Evolutionary conservation across 2,797 vertebrate genomes (phyloP), one percentile per base, ranked within the genome.

Genomic region (Hydrophis major): DNA sequence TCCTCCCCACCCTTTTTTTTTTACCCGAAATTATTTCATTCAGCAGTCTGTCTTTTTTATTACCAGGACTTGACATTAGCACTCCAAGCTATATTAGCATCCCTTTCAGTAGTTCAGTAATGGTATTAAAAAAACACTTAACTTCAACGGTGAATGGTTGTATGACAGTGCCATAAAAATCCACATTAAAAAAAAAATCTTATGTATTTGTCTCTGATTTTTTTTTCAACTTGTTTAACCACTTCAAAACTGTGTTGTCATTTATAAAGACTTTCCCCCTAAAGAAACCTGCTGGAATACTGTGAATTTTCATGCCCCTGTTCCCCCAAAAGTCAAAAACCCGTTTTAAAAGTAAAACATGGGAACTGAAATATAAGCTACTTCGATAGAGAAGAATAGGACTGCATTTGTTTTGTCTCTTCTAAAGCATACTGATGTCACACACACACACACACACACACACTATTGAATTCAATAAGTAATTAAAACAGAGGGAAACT

Each of bases 21-120:
- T 88, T 87, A 96, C 97, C 97, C 96, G 97, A 97, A 97, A 98
- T 98, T 97, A 98, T 98, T 98, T 98, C 97, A 98, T 98, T 98
- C 98, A 98, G 97, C 97, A 97, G 96, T 98, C 97, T 97, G 97
- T 98, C 98, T 98, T 98, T 98, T 98, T 98, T 98, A 98, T 98
- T 98, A 98, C 97, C 97, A 96, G 94, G 96, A 97, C 97, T 98
- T 98, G 98, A 98, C 98, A 98, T 98, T 98, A 98, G 98, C 98
- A 97, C 97, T 98, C 98, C 97, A 97, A 98, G 97, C 97, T 98
- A 96, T 98, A 98, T 98, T 98, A 98, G 97, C 97, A 98, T 98
- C 98, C 98, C 98, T 98, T 98, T 98, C 97, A 97, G 97, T 96
- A 98, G 98, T 97, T 97, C 97, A 97, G 97, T 98, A 97, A 98